These are phyloP conservation scores for Hydropsyche betteni DNA, from an alignment of 2,888 invertebrate species.

Conservation along the genomic window DNA sequence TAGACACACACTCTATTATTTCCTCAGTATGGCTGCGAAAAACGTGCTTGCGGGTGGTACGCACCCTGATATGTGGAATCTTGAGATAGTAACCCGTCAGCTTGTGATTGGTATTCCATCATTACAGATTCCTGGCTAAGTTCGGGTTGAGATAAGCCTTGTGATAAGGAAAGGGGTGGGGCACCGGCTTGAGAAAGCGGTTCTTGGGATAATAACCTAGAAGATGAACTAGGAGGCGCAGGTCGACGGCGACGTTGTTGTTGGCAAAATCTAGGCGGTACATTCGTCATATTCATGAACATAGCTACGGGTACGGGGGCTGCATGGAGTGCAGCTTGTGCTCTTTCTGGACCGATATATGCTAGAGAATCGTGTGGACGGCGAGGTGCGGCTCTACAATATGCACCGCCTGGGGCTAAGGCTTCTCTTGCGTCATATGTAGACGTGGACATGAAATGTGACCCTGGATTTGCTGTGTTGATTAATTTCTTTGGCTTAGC, in stretches of 20 bases:
- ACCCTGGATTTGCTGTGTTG: constrained; percentile 93
- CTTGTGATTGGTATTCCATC: constrained; percentile 90
- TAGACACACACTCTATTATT: constrained; percentile 51
- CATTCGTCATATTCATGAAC: constrained; percentile 89
- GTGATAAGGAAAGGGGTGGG: constrained; percentile 75
- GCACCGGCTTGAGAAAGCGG: constrained; percentile 78
- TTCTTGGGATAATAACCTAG: constrained; percentile 70
- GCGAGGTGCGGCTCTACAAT: constrained; percentile 79
- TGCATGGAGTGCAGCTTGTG: constrained; percentile 77
- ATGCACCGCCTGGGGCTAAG: constrained; percentile 91
- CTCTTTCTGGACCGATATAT: constrained; percentile 88
- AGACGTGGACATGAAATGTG: constrained; percentile 96
- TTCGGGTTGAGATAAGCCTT: constrained; percentile 77
- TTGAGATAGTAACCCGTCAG: constrained; percentile 94
- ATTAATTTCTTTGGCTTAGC: constrained; percentile 96
- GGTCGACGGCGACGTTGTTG: constrained; percentile 65
- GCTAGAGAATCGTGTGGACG: constrained; percentile 90
- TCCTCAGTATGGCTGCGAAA: constrained; percentile 75
- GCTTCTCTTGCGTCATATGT: constrained; percentile 98
- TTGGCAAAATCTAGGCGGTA: constrained; percentile 79
- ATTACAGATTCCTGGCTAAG: constrained; percentile 84
- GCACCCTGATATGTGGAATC: constrained; percentile 86
- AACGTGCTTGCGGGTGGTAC: constrained; percentile 73
- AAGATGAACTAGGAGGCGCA: constrained; percentile 55
- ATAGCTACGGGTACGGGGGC: constrained; percentile 94